Evolutionary conservation across 1,140 invertebrate genomes (phyloP), one percentile per base, ranked within the genome.

Genomic region (Procambarus virginalis): DNA sequence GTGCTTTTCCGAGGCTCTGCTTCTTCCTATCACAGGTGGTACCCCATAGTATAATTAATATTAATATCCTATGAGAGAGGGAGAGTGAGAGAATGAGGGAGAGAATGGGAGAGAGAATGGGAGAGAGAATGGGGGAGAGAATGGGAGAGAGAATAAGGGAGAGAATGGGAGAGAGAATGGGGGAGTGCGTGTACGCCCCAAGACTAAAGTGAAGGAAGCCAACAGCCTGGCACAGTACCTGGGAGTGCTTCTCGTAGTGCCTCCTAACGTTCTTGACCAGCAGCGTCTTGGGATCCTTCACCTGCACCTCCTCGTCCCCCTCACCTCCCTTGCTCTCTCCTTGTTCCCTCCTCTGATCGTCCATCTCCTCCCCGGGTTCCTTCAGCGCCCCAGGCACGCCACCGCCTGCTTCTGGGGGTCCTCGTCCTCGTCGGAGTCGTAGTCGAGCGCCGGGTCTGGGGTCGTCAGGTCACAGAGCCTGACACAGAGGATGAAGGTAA

Each of bases 391-490:
- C 55, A 46, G 22, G 14, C 34, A 34, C 12, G 86, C 10, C 12
- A 45, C 68, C 9, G 22, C 22, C 17, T 70, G 34, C 51, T 77
- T 86, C 84, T 76, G 51, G 20, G 22, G 49, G 14, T 80, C 85
- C 9, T 83, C 80, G 3, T 89, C 88, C 45, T 89, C 82, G 6
- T 89, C 79, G 0, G 88, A 89, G 45, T 89, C 88, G 60, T 89
- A 89, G 75, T 89, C 88, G 4, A 89, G 75, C 2, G 88, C 55
- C 2, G 81, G 88, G 5, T 22, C 58, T 14, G 75, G 88, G 4
- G 22, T 22, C 48, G 49, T 55, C 14, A 89, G 60, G 12, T 78
- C 22, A 60, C 88, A 84, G 34, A 89, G 17, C n/a, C 88, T 89
- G 86, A 34, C 34, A 34, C 34, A 34, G 34, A 34, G 34, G 34